These are phyloP conservation scores for Drosophila setifemur DNA, from an alignment of 1,140 invertebrate species.

Conservation along the genomic window DNA sequence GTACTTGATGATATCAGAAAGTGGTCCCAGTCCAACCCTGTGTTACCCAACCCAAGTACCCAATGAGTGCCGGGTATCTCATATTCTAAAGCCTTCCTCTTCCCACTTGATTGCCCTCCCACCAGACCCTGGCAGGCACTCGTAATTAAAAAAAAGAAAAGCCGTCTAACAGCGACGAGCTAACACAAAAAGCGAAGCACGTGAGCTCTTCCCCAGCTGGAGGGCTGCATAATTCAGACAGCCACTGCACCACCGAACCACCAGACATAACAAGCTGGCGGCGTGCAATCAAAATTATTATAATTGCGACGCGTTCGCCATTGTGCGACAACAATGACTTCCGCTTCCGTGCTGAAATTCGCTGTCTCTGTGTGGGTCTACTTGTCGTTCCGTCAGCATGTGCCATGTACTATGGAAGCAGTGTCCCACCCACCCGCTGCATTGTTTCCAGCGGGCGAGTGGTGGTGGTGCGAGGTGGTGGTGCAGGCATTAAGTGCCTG, in stretches of 20 bases:
- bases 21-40: not conserved
- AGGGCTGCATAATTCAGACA: constrained; percentile 57
- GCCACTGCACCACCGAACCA: constrained; percentile 54
- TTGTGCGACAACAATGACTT: constrained; percentile 82
- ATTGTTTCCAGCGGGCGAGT: constrained; percentile 55
- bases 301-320: constrained; percentile 80
- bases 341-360: constrained; percentile 80
- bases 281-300: constrained; percentile 80
- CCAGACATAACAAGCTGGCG: constrained; percentile 33
- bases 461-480: not conserved
- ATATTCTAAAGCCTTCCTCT: not conserved
- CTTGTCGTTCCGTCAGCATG: constrained; percentile 1
- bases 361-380: constrained; percentile 13
- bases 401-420: constrained; percentile 25
- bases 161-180: constrained; percentile 34
- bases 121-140: constrained; percentile 28
- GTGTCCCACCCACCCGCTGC: constrained; percentile 14
- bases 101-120: not conserved
- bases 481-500: constrained; percentile 70
- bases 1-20: too few species aligned
- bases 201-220: constrained; percentile 19
- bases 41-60: not conserved
- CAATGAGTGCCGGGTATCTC: not conserved
- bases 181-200: constrained; percentile 44
- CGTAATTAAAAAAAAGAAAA: constrained; percentile 73